A percentile compares a stretch with the other conserved stretches of the same genome.
Conservation (phyloP, 2,797 vertebrate genomes). For the Vultur gryphus region DNA sequence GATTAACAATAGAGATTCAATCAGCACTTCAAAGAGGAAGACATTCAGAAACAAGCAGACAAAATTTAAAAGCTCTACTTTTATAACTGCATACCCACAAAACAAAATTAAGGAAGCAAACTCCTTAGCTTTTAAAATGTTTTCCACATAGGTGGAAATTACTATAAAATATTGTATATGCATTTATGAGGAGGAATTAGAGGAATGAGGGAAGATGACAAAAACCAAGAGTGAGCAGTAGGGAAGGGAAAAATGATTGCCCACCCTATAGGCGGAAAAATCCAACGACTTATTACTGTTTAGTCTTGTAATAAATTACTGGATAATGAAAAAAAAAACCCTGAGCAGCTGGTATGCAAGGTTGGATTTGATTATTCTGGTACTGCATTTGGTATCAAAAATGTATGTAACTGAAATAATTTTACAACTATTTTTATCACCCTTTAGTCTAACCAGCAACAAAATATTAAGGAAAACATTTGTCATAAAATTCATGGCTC, state of each 20-base stretch:
- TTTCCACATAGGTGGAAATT: not conserved
- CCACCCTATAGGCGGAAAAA: not conserved
- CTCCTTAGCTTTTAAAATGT: not conserved
- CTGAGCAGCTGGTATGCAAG: not conserved
- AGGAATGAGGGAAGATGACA: not conserved
- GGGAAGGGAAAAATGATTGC: not conserved
- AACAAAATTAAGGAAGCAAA: not conserved
- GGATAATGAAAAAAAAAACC: not conserved
- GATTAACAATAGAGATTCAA: slow-evolving; percentile 44
- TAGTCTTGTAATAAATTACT: slow-evolving; percentile 5
- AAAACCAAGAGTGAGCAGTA: not conserved
- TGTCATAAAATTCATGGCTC: not conserved
- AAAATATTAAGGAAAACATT: not conserved
- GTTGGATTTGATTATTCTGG: not conserved
- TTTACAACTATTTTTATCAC: not conserved
- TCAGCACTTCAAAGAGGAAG: slow-evolving; percentile 16
- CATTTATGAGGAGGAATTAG: not conserved
- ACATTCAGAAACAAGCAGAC: not conserved
- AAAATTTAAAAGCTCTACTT: not conserved
- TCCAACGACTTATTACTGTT: not conserved
- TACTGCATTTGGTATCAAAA: not conserved
- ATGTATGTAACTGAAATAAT: not conserved
- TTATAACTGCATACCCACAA: not conserved
- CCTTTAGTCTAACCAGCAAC: not conserved
- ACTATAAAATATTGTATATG: not conserved